Conservation (phyloP, 2,888 invertebrate genomes). For the Clunio marinus region DNA sequence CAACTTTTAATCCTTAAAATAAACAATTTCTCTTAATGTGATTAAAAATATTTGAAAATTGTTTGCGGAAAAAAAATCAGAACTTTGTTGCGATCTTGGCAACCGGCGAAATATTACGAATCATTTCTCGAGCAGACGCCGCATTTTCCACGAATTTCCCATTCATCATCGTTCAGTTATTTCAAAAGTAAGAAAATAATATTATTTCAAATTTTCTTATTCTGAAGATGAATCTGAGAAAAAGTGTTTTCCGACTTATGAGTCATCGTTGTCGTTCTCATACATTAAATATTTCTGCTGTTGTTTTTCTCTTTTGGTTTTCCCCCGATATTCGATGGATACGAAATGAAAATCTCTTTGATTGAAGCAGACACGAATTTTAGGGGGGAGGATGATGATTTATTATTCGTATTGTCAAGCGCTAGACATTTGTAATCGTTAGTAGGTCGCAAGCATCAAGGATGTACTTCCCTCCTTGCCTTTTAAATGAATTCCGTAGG, state of each 20-base stretch:
- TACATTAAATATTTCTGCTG: constrained; percentile 25
- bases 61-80: no score
- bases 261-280: constrained; percentile 31
- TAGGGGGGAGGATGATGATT: constrained; percentile 19
- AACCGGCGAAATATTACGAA: no score
- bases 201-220: neutral
- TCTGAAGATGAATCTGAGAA: constrained; percentile 15
- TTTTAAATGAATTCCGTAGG: constrained; percentile 13
- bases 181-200: neutral
- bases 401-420: constrained; percentile 29
- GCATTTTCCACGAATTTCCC: constrained; percentile 26
- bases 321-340: constrained; percentile 21
- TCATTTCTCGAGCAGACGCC: neutral
- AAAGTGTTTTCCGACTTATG: constrained; percentile 27
- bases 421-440: constrained; percentile 35
- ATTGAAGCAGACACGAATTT: constrained; percentile 20
- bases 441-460: constrained; percentile 17
- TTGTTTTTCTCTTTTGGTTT: constrained; percentile 1
- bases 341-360: constrained; percentile 23
- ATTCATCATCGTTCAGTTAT: constrained; percentile 22
- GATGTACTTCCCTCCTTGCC: constrained; percentile 11
- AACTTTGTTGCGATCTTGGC: neutral
- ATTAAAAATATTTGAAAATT: no score
- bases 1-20: no score
- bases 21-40: no score